Evolutionary conservation across 2,797 vertebrate genomes (phyloP), one percentile per base, ranked within the genome.

Genomic region (Argya squamiceps): DNA sequence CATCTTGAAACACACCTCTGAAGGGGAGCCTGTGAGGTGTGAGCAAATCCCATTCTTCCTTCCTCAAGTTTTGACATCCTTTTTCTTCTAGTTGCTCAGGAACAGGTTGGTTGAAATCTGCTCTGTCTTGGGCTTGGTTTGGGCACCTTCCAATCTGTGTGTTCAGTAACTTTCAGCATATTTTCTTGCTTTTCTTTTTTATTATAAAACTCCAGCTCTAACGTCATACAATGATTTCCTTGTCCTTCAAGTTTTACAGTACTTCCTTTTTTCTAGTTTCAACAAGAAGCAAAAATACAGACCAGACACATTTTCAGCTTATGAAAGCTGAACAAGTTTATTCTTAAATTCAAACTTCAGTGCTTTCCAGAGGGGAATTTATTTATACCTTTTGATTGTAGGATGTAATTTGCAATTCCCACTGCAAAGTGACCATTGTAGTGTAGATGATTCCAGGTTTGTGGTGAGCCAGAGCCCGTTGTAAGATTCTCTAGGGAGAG

Each of bases 11-110:
- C 74, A 20, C 77, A 80, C 17, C 30, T 84, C 53, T 59, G 52
- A 88, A 92, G 52, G 41, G 88, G 60, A 90, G 34, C 14, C 23
- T 70, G 47, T 81, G 39, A 84, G 32, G 15, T 92, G 36, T 49
- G 56, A 86, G 56, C 39, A 74, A 70, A 73, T 85, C 39, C 12
- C 0, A 0, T 63, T 82, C 52, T 77, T 92, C 52, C 12, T 41
- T 68, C 32, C 43, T 83, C 43, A 30, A 22, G 18, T 63, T 94
- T 70, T 94, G 83, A 77, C 44, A 74, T 84, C 3, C 12, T 16
- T 84, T 93, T 78, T 44, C 18, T 73, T 85, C 44, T 55, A 50
- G 30, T 70, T 85, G 55, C 22, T 76, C 73, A 88, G 36, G 26
- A 92, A 22, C 59, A 73, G 39, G 39, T 85, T 76, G 22, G 34